phyloP scores from a whole-genome alignment of 1,140 invertebrate genomes.

The Drosophila ficusphila region DNA sequence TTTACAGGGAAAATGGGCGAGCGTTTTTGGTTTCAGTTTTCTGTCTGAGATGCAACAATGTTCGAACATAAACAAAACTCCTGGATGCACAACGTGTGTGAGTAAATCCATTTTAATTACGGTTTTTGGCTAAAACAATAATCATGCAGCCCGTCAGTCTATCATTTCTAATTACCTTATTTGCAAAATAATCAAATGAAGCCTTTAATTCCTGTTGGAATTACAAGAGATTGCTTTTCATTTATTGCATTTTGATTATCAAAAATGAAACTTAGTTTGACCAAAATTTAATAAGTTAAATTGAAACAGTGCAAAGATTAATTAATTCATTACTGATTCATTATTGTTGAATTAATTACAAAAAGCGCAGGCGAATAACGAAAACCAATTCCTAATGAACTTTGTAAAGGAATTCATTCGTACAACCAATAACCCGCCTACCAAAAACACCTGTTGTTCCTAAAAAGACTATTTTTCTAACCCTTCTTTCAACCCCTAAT shows the following conservation, averaged over 20 bases:
- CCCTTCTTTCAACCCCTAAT: neutral
- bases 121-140: neutral
- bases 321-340: no score
- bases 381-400: no score
- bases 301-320: no score
- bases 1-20: slow-evolving; percentile 11
- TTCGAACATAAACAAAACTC: neutral
- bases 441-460: slow-evolving; percentile 3
- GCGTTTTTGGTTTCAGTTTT: neutral
- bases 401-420: no score
- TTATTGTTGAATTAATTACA: no score
- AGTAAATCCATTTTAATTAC: slow-evolving; percentile 7
- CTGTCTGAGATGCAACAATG: slow-evolving; percentile 11
- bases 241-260: no score
- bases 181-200: neutral
- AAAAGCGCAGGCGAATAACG: no score
- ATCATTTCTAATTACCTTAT: neutral
- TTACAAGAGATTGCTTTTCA: neutral
- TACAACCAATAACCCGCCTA: neutral
- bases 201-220: neutral
- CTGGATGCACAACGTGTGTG: neutral
- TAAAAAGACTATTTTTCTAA: neutral
- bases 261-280: no score
- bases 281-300: no score
- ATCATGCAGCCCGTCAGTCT: neutral